These are phyloP conservation scores for Hozukius guyotensis DNA, from an alignment of 2,797 vertebrate species.

Conservation along the genomic window DNA sequence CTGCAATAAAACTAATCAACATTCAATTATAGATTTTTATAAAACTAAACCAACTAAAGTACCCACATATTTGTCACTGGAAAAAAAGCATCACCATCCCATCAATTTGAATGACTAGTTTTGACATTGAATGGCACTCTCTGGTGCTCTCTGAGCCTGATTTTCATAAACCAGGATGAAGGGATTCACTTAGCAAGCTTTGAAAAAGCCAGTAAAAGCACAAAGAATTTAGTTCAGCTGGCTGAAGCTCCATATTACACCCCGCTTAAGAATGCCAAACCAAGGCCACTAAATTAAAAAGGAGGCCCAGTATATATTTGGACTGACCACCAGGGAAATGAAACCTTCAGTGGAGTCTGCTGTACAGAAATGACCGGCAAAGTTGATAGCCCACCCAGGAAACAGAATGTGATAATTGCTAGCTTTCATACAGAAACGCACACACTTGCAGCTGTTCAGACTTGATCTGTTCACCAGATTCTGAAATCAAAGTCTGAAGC, in stretches of 20 bases:
- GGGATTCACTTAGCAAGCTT: conserved; percentile 34
- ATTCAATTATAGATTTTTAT: neutral
- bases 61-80: neutral
- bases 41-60: neutral
- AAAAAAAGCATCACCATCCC: neutral
- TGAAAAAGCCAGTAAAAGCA: conserved; percentile 38
- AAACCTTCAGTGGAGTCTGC: conserved; percentile 18
- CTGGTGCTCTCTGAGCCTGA: conserved; percentile 11
- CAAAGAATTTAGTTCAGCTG: conserved; percentile 34
- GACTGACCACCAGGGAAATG: conserved; percentile 45
- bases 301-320: conserved; percentile 62
- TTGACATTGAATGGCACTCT: conserved; percentile 12
- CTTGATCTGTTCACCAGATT: conserved; percentile 50
- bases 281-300: conserved; percentile 61
- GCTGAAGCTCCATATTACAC: conserved; percentile 18
- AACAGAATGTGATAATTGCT: conserved; percentile 12
- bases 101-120: neutral
- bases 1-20: neutral
- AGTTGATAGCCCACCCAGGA: conserved; percentile 8
- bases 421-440: neutral
- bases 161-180: conserved; percentile 38
- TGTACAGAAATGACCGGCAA: conserved; percentile 16
- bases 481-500: conserved; percentile 48
- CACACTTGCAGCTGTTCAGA: conserved; percentile 2
- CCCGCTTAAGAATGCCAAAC: conserved; percentile 48